Evolutionary conservation across 2,113 vertebrate genomes (phyloP), one percentile per base, ranked within the genome.

Genomic region (Apistogramma diplotaenia): DNA sequence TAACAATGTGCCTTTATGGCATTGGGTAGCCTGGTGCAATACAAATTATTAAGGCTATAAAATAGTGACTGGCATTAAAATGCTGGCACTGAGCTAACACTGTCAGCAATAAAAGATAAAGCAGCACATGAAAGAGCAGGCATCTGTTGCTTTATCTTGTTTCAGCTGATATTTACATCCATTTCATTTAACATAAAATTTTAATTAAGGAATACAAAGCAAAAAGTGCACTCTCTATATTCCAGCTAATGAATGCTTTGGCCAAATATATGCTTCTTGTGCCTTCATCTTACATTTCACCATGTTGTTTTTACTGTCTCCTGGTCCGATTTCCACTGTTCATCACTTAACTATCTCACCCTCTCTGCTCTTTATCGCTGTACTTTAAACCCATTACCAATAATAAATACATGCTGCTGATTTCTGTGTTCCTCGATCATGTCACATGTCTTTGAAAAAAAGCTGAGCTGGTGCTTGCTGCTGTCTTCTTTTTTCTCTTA

Each of bases 341-440:
- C 85, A 85, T 90, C 87, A 86, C 78, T 89, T 87, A 82, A 1
- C 87, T 92, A 89, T 92, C 93, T n/a, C 53, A 33, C 54, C 53
- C 40, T 51, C 54, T 31, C 29, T 55, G 54, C 0, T 9, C 49
- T 83, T 86, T 91, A 91, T 92, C 85, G 40, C 75, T 79, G 85
- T 57, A 90, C 93, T 94, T 93, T 90, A 67, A 76, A 77, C 92
- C 15, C 89, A 56, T 84, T 82, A 85, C 60, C 33, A n/a, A 82
- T 79, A 82, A 91, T 91, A 93, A 91, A 93, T 67, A 21, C 33
- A 51, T 31, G 6, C 58, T 13, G 54, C 60, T 49, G 67, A 58
- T 82, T 55, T 35, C 49, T 78, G 19, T 67, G 56, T 79, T 46
- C 70, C 51, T 53, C 81, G 56, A 58, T 80, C 81, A 78, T 37